Conservation (phyloP, 2,113 vertebrate species). For the Bubo scandiacus region DNA sequence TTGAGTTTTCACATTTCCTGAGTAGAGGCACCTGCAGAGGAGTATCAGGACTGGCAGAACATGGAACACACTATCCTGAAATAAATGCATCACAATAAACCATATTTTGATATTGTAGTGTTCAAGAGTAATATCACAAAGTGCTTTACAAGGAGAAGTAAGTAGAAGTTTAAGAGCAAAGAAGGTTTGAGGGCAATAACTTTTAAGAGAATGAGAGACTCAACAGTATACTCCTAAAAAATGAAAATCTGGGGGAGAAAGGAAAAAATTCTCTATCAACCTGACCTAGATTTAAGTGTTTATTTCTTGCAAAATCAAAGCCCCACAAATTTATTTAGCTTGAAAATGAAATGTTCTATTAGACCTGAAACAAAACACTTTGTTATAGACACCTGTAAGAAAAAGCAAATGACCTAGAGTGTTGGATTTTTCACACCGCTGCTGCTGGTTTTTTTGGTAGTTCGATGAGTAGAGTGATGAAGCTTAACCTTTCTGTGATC, state of each 20-base stretch:
- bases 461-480: background rate
- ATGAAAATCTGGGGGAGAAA: background rate
- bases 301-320: background rate
- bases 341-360: slow-evolving; percentile 8
- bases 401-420: background rate
- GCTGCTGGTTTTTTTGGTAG: background rate
- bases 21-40: background rate
- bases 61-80: background rate
- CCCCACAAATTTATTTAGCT: background rate
- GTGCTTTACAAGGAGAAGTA: background rate
- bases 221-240: background rate
- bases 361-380: slow-evolving; percentile 6
- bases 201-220: background rate
- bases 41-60: slow-evolving; percentile 7
- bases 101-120: background rate
- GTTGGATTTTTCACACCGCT: slow-evolving; percentile 2
- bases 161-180: background rate
- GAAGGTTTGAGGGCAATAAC: background rate
- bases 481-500: background rate
- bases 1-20: background rate
- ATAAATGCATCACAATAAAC: slow-evolving; percentile 11
- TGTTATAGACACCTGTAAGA: background rate
- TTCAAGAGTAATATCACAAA: background rate
- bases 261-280: background rate
- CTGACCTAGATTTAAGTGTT: background rate